Percentiles rank a stretch among this genome's conserved stretches.
phyloP scores from a whole-genome alignment of 2,797 vertebrate species.

The Trichosurus vulpecula region DNA sequence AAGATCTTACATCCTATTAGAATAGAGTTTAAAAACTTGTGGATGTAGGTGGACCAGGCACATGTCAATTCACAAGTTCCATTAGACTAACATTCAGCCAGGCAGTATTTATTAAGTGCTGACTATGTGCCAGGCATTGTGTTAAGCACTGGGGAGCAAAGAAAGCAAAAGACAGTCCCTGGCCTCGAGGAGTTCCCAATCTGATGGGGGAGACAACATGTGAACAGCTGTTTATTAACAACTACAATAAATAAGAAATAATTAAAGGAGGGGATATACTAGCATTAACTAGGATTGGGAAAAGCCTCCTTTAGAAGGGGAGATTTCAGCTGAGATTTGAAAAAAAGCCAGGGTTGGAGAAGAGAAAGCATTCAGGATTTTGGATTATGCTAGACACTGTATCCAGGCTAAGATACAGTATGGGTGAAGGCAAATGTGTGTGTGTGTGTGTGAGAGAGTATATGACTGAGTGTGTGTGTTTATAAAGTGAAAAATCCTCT shows the following conservation, averaged over 20 bases:
- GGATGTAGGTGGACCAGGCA: not conserved
- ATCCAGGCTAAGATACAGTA: not conserved
- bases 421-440: not conserved
- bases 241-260: not conserved
- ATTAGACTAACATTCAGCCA: not conserved
- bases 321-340: not conserved
- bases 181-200: not conserved
- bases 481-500: constrained; percentile 65
- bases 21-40: not conserved
- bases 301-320: not conserved
- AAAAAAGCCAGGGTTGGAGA: not conserved
- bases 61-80: not conserved
- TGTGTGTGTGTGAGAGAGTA: not conserved
- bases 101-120: not conserved
- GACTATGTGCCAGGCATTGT: not conserved
- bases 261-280: not conserved
- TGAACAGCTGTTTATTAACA: not conserved
- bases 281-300: not conserved
- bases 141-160: too few relatives aligned
- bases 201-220: not conserved
- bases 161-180: too few relatives aligned
- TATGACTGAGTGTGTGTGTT: constrained; percentile 36
- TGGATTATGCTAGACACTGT: not conserved
- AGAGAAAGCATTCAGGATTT: not conserved
- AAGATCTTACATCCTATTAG: not conserved